These are phyloP conservation scores for Rhinolophus sinicus DNA, from an alignment of 2,113 vertebrate genomes.

Conservation along the genomic window DNA sequence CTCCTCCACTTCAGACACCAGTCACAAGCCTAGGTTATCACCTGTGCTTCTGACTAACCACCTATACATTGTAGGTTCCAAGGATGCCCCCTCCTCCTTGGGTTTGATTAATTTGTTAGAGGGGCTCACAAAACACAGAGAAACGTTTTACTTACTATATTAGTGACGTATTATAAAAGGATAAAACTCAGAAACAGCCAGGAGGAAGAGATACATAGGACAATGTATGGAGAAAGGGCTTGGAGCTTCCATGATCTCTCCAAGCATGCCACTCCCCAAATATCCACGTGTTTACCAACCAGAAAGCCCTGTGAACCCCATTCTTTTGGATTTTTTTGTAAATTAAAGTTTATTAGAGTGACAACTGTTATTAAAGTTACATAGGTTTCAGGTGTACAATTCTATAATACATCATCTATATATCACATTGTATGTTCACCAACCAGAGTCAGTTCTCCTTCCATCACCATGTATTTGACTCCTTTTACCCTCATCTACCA, in stretches of 20 bases:
- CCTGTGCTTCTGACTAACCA: neutral
- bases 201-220: neutral
- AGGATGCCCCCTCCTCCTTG: too few relatives aligned
- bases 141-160: neutral
- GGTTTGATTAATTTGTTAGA: neutral
- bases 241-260: neutral
- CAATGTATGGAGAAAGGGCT: neutral
- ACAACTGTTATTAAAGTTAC: too few relatives aligned
- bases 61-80: neutral
- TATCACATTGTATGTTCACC: too few relatives aligned
- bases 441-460: too few relatives aligned
- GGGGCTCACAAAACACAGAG: neutral
- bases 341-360: too few relatives aligned
- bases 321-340: neutral
- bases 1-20: neutral
- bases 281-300: neutral
- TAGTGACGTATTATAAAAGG: neutral
- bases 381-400: too few relatives aligned
- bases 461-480: too few relatives aligned
- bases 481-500: too few relatives aligned
- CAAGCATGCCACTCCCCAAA: neutral
- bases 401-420: too few relatives aligned
- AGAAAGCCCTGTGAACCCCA: neutral
- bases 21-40: neutral
- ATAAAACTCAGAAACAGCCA: neutral